Evolutionary conservation across 2,797 vertebrate genomes (phyloP), one percentile per base, ranked within the genome.

Genomic region (Sebastes aleutianus): DNA sequence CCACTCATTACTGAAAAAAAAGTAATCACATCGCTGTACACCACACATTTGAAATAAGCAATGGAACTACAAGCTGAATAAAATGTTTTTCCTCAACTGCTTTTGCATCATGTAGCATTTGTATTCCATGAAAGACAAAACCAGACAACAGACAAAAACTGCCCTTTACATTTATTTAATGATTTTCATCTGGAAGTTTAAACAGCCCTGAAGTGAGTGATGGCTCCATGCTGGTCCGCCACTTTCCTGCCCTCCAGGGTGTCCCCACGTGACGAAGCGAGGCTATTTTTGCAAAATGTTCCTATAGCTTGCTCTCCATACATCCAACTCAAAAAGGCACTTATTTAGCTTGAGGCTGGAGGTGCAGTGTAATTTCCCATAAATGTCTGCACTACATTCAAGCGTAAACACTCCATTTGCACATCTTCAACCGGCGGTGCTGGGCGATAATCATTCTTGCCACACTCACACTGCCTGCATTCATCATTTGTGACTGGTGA

Each of bases 381-480:
- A 83, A 89, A 90, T 82, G 27, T 61, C 62, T 80, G 70, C 59
- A 70, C 70, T 68, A 78, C 53, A 74, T 78, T 73, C 6, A 53
- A 61, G 57, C 14, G 47, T 78, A 88, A 91, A 85, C 64, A 77
- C 34, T 64, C 34, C 63, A 67, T 85, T 89, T 71, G 43, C 69
- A 56, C 70, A 62, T 81, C 66, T 74, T 76, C 50, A 68, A 26
- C 22, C 4, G 2, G 26, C 27, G 6, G 34, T 3, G 8, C 22
- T 1, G 56, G 75, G 13, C 72, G 31, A 65, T 76, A 74, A 74
- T 83, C 66, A 81, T 73, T 83, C 73, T 54, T 22, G 34, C 78
- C 50, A 70, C 79, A 74, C 27, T 77, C 50, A 24, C 32, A 43
- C 22, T 39, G 62, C 24, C 57, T 36, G 36, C 78, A 78, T 86